Evolutionary conservation across 2,113 vertebrate species (phyloP), one percentile per base, ranked within the genome.

Genomic region (Vulpes ferrilata): DNA sequence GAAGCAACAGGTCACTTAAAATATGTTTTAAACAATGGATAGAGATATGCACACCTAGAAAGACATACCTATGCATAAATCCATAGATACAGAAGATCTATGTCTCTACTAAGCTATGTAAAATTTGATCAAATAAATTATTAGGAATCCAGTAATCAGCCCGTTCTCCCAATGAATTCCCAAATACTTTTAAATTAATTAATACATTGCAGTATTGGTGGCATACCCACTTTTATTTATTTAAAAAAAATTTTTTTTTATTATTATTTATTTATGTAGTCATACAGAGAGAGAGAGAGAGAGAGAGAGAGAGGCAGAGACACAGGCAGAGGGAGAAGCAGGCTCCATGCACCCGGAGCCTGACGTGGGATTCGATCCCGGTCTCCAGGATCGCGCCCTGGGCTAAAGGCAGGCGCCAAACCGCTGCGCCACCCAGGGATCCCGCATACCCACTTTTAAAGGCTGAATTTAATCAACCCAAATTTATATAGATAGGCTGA

Each of bases 61-160:
- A 81, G 93, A 62, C 43, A 71, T 32, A 20, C 27, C 30, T n/a
- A 3, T 30, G 16, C 19, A 53, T 30, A 74, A 74, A 64, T 64
- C 7, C 92, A 55, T 23, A 89, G 11, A 55, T 17, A 69, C 0
- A 32, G 35, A 57, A 88, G 43, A 23, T 85, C 81, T 80, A 0
- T 69, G 55, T 69, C 19, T 90, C 43, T 86, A 79, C 10, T 5
- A 88, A 55, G 1, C 30, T 62, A 85, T 35, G 53, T 22, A 74
- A 79, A 97, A 91, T 60, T 76, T 82, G 53, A 94, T 71, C 79
- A 86, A 71, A 79, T 62, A 9, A 92, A 90, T 35, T 32, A 22
- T 23, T 73, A 30, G 48, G 80, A 94, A 93, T 88, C 67, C 94
- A 76, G 32, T 30, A 13, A 53, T 74, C 35, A 10, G 6, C 78